phyloP scores from a whole-genome alignment of 2,797 vertebrate genomes.

The Girardinus metallicus region DNA sequence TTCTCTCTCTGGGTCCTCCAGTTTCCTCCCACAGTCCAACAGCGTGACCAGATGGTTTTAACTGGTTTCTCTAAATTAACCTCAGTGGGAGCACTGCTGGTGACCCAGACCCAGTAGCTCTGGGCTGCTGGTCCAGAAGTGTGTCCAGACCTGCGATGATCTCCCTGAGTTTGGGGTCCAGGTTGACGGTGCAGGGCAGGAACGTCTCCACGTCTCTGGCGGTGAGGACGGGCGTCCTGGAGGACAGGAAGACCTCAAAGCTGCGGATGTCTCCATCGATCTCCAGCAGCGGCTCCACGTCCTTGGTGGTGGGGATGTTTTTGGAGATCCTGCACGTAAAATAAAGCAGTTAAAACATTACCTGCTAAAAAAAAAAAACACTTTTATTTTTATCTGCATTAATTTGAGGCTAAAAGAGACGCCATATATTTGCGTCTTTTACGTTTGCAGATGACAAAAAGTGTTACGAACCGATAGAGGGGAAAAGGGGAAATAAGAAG shows the following conservation, averaged over 20 bases:
- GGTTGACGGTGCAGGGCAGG: conserved; percentile 95
- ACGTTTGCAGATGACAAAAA: conserved; percentile 30
- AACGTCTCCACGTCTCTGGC: conserved; percentile 94
- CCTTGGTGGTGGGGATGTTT: conserved; percentile 97
- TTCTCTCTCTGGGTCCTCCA: too few relatives aligned
- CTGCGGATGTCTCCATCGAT: conserved; percentile 95
- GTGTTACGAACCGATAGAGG: conserved; percentile 55
- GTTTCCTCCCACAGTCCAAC: too few relatives aligned
- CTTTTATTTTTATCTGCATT: background rate
- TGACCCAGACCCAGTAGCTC: too few relatives aligned
- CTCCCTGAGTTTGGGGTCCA: conserved; percentile 97
- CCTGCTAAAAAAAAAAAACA: background rate
- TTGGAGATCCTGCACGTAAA: conserved; percentile 90
- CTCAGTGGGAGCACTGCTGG: too few relatives aligned
- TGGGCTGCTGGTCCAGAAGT: background rate
- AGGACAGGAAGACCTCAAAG: conserved; percentile 97
- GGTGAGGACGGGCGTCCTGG: conserved; percentile 91
- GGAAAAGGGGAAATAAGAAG: conserved; percentile 70
- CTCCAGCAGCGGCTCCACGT: conserved; percentile 96
- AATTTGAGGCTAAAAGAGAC: background rate
- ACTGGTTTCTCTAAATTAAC: too few relatives aligned
- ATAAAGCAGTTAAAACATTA: background rate
- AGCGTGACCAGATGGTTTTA: too few relatives aligned
- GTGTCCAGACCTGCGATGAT: conserved; percentile 91
- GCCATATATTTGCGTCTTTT: conserved; percentile 23